A percentile compares a stretch with the other conserved stretches of the same genome.
Conservation (phyloP, 2,797 vertebrate genomes). For the Arnoldichthys spilopterus region DNA sequence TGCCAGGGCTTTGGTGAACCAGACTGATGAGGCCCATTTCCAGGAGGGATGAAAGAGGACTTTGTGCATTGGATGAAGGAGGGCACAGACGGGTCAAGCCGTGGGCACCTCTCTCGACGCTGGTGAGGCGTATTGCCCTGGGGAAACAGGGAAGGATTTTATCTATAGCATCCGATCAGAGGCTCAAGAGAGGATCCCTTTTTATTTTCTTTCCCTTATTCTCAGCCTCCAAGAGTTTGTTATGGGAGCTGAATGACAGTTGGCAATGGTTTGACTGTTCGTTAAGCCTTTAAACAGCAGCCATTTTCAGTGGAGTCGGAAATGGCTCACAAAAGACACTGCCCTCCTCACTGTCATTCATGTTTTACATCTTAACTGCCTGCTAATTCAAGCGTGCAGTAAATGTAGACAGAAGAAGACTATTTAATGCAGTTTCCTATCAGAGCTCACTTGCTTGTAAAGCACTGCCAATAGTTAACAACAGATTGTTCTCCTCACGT, state of each 20-base stretch:
- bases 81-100: constrained; percentile 38
- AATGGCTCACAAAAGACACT: constrained; percentile 14
- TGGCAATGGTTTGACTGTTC: constrained; percentile 25
- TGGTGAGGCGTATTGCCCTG: constrained; percentile 34
- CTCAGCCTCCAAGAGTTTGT: constrained; percentile 7
- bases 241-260: constrained; percentile 27
- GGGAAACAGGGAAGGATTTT: constrained; percentile 41
- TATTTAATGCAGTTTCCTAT: constrained; percentile 8
- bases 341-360: neutral
- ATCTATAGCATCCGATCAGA: constrained; percentile 30
- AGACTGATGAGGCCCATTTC: constrained; percentile 53
- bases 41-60: constrained; percentile 55
- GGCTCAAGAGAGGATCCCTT: constrained; percentile 31
- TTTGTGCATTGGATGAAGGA: constrained; percentile 55
- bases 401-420: neutral
- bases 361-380: constrained; percentile 21
- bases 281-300: constrained; percentile 23
- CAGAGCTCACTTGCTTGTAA: neutral
- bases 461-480: constrained; percentile 31
- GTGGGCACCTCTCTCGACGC: constrained; percentile 49
- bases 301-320: constrained; percentile 6
- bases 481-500: constrained; percentile 17
- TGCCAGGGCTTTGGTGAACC: constrained; percentile 39
- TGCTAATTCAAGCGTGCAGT: constrained; percentile 13
- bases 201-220: constrained; percentile 23